Evolutionary conservation across 2,797 vertebrate genomes (phyloP).

Genomic region (Enteromius afrohamiltoni): DNA sequence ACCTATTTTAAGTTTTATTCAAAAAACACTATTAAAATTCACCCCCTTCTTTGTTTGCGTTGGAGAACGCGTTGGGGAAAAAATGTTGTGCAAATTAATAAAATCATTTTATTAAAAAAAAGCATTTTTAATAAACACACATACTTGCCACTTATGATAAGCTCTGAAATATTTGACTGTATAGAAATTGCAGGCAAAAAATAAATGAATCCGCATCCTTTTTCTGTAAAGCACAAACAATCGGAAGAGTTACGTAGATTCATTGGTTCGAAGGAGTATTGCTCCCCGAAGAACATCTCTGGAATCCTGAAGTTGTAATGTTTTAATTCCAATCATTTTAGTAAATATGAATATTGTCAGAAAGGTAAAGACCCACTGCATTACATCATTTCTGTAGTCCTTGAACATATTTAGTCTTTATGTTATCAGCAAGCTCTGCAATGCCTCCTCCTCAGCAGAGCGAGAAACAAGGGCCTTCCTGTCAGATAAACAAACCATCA

Average conservation of each 20-base stretch:
- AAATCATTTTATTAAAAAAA: no score
- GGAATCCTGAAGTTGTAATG: background rate
- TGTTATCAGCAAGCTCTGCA: slow-evolving; percentile 39
- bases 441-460: slow-evolving; percentile 17
- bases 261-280: background rate
- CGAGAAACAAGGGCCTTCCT: slow-evolving; percentile 32
- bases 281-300: background rate
- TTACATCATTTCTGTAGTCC: slow-evolving; percentile 1
- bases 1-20: no score
- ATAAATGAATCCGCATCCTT: no score
- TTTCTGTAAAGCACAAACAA: no score
- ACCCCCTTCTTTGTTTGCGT: background rate
- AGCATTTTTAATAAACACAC: no score
- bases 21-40: background rate
- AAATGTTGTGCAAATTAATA: background rate
- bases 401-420: slow-evolving; percentile 11
- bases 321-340: background rate
- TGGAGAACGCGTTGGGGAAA: background rate
- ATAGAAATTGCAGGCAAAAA: no score
- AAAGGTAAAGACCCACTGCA: background rate
- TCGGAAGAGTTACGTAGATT: no score
- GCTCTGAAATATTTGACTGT: no score
- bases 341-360: background rate
- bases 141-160: no score
- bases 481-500: slow-evolving; percentile 44